A percentile compares a stretch with the other conserved stretches of the same genome.
Conservation (phyloP, 2,888 invertebrate species). For the Lingula anatina region DNA sequence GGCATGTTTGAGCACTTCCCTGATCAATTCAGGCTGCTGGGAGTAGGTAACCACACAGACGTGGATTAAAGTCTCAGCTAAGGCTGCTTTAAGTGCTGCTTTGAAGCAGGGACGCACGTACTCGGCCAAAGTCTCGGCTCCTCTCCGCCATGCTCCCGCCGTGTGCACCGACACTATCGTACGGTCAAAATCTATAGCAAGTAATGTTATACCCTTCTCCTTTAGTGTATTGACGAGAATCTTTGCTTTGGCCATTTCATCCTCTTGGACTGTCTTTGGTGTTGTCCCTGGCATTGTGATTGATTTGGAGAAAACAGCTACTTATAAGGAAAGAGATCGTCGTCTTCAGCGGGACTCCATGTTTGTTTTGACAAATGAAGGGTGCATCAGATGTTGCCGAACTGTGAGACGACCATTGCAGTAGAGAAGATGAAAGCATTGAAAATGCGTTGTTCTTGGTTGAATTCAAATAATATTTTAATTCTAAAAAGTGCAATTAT, state of each 20-base stretch:
- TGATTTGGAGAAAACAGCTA: too few species aligned
- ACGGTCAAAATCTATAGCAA: constrained; percentile 45
- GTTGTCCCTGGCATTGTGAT: too few species aligned
- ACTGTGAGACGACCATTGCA: too few species aligned
- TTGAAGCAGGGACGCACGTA: constrained; percentile 39
- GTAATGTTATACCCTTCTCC: constrained; percentile 31
- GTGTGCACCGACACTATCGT: constrained; percentile 43
- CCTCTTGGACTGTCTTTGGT: too few species aligned
- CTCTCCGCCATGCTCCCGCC: constrained; percentile 38
- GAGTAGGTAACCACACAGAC: constrained; percentile 44
- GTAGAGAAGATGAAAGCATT: too few species aligned
- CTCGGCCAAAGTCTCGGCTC: constrained; percentile 25
- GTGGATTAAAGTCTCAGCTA: constrained; percentile 20
- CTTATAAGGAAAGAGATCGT: too few species aligned
- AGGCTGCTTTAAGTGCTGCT: constrained; percentile 29
- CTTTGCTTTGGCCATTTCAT: constrained; percentile 9
- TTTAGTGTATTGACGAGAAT: constrained; percentile 22
- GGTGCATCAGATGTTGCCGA: too few species aligned
- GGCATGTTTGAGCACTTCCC: constrained; percentile 22
- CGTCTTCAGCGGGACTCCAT: too few species aligned
- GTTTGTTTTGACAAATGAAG: too few species aligned
- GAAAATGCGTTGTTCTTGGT: too few species aligned
- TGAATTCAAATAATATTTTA: too few species aligned
- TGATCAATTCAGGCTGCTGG: constrained; percentile 34
- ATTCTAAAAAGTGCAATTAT: too few species aligned